Evolutionary conservation across 2,888 invertebrate genomes (phyloP).

Genomic region (Oxystoma pomonae): DNA sequence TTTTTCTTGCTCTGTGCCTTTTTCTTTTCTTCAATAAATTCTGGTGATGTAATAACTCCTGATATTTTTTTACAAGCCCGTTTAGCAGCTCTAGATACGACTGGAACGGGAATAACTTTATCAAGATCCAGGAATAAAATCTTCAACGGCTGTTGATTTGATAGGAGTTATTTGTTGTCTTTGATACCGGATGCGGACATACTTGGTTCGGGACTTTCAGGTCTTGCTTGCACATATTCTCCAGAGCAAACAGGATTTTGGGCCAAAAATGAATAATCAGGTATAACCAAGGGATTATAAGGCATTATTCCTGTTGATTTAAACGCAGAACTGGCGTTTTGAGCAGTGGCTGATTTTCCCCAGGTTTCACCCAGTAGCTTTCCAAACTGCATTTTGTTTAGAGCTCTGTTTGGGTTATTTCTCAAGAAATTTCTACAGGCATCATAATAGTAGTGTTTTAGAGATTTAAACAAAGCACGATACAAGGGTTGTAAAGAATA

Average conservation of each 20-base stretch:
- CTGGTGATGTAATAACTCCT: neutral
- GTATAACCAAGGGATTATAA: constrained; percentile 11
- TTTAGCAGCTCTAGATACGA: constrained; percentile 4
- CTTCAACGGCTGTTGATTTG: constrained; percentile 1
- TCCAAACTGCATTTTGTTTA: constrained; percentile 23
- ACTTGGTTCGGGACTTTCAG: constrained; percentile 3
- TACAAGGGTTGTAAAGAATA: constrained; percentile 6
- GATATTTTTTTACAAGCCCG: constrained; percentile 7
- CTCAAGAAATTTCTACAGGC: too few relatives aligned
- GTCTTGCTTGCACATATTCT: constrained; percentile 4
- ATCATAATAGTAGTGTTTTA: too few relatives aligned
- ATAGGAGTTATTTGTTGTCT: constrained; percentile 9
- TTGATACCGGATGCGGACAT: neutral
- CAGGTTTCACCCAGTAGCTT: constrained; percentile 21
- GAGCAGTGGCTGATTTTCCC: constrained; percentile 20
- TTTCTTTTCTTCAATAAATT: constrained; percentile 2
- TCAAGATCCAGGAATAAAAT: constrained; percentile 2
- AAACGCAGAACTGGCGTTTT: constrained; percentile 17
- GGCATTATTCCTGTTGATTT: constrained; percentile 13
- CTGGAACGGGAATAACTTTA: neutral
- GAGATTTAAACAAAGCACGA: neutral
- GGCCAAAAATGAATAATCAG: constrained; percentile 13
- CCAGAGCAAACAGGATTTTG: constrained; percentile 10
- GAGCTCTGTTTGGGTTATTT: constrained; percentile 12
- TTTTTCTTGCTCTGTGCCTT: neutral